phyloP scores from a whole-genome alignment of 2,113 vertebrate genomes.

The Dicaeum eximium region DNA sequence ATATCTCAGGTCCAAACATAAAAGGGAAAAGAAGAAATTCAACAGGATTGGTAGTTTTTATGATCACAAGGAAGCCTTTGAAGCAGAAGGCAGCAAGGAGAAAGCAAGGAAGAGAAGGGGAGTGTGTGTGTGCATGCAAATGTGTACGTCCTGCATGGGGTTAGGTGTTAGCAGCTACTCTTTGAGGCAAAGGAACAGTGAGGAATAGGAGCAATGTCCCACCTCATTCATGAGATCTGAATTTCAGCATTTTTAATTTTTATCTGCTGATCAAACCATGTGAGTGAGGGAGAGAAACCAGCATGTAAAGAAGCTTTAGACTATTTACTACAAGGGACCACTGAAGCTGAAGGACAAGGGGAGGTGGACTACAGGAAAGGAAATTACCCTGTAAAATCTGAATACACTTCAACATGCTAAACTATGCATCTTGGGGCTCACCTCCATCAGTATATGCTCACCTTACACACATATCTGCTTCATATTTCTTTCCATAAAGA shows the following conservation, averaged over 20 bases:
- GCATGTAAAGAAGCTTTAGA: background rate
- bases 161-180: background rate
- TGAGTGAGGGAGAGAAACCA: background rate
- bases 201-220: background rate
- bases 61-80: background rate
- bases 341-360: background rate
- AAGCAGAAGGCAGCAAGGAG: background rate
- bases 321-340: background rate
- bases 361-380: background rate
- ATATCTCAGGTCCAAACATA: background rate
- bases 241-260: background rate
- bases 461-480: slow-evolving; percentile 94
- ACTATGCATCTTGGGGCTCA: background rate
- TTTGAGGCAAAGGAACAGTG: background rate
- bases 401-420: background rate
- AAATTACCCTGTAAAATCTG: background rate
- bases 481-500: slow-evolving; percentile 92
- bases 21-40: background rate
- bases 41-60: background rate
- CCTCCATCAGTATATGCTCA: slow-evolving; percentile 59
- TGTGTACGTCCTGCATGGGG: rapidly evolving
- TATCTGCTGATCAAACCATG: background rate
- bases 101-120: background rate
- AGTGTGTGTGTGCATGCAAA: rapidly evolving
- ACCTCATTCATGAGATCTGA: background rate